Evolutionary conservation across 2,797 vertebrate species (phyloP).

Genomic region (Pangasius djambal): DNA sequence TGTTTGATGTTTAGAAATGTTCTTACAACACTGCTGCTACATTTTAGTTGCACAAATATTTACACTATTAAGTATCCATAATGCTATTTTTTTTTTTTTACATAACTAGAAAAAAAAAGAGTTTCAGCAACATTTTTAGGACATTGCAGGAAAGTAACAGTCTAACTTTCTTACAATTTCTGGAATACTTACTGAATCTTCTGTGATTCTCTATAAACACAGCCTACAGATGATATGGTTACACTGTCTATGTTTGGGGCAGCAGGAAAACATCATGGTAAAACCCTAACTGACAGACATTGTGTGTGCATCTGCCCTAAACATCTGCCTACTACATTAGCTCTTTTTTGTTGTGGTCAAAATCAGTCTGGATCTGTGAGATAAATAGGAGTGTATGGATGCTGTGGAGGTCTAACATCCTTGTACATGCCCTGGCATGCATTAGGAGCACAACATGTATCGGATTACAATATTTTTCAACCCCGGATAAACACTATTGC

Average conservation of each 20-base stretch:
- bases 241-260: neutral
- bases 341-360: slow-evolving; percentile 20
- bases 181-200: neutral
- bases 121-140: neutral
- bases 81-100: neutral
- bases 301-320: slow-evolving; percentile 11
- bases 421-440: slow-evolving; percentile 24
- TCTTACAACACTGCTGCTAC: neutral
- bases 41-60: neutral
- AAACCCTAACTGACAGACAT: slow-evolving; percentile 30
- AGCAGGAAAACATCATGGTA: neutral
- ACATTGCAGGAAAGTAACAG: neutral
- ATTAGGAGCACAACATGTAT: neutral
- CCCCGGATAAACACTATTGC: neutral
- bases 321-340: slow-evolving; percentile 36
- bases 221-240: neutral
- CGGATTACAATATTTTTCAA: neutral
- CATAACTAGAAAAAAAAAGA: neutral
- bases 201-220: neutral
- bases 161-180: neutral
- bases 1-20: neutral
- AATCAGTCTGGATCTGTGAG: slow-evolving; percentile 28
- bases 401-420: slow-evolving; percentile 24
- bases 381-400: slow-evolving; percentile 23
- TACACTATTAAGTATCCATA: neutral